phyloP scores from a whole-genome alignment of 2,113 vertebrate genomes.

The Elephas maximus region DNA sequence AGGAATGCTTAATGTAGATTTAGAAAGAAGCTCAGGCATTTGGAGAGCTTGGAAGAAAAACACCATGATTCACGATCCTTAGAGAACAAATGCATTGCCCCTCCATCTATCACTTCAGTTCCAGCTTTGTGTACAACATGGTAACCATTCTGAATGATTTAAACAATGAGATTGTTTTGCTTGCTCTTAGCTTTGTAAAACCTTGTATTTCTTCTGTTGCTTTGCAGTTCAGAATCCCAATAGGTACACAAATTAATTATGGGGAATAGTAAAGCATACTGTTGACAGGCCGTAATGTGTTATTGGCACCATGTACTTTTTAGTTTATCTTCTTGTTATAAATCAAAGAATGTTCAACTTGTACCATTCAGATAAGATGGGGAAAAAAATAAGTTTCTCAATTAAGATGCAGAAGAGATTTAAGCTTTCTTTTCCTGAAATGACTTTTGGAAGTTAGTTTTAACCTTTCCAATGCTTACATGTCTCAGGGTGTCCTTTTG shows the following conservation, averaged over 20 bases:
- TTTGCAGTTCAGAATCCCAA: conserved; percentile 30
- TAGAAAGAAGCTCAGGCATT: not conserved
- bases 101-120: not conserved
- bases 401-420: not conserved
- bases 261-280: not conserved
- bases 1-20: not conserved
- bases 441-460: conserved; percentile 20
- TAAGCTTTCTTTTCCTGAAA: not conserved
- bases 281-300: not conserved
- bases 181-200: not conserved
- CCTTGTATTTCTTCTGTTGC: conserved; percentile 8
- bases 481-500: not conserved
- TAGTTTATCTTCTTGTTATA: not conserved
- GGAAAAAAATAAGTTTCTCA: not conserved
- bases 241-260: conserved; percentile 3
- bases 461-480: not conserved
- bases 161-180: not conserved
- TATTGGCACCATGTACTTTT: not conserved
- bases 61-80: not conserved
- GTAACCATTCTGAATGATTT: conserved; percentile 2
- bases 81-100: not conserved
- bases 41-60: not conserved
- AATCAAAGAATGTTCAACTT: not conserved
- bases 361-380: not conserved
- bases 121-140: not conserved